A percentile compares a stretch with the other conserved stretches of the same genome.
Evolutionary conservation across 2,113 vertebrate genomes (phyloP).

Genomic region (Myotis brandtii): DNA sequence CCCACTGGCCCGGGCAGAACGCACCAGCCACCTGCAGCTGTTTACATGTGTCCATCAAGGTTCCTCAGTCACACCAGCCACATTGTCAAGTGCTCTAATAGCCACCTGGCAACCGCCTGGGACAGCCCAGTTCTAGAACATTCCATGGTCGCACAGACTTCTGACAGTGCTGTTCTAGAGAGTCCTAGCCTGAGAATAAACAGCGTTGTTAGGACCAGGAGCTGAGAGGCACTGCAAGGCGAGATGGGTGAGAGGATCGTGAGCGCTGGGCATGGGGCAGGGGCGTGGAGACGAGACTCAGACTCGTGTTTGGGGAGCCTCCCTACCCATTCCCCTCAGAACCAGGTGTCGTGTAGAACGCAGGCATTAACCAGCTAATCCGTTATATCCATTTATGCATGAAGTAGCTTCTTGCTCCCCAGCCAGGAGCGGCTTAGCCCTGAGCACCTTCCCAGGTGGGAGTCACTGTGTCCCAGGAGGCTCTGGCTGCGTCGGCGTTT

Average conservation of each 20-base stretch:
- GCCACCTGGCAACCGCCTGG: not conserved
- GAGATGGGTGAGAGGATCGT: fast-evolving
- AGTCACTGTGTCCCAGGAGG: fast-evolving
- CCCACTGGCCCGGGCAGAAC: fast-evolving
- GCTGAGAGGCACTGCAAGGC: not conserved
- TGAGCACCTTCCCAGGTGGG: not conserved
- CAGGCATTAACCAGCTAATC: fast-evolving
- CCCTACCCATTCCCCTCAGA: fast-evolving
- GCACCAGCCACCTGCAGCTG: fast-evolving
- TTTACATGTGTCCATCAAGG: too few species aligned
- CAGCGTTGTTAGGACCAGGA: not conserved
- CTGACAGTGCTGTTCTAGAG: not conserved
- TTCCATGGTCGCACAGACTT: not conserved
- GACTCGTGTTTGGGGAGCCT: not conserved
- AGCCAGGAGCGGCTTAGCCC: fast-evolving
- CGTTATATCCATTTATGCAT: fast-evolving
- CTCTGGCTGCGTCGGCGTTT: fast-evolving
- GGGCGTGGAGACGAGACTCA: fast-evolving
- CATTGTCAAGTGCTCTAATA: not conserved
- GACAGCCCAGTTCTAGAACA: not conserved
- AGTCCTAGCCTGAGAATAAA: too few species aligned
- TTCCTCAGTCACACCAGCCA: not conserved
- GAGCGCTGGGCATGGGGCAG: fast-evolving
- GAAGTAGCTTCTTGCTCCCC: not conserved
- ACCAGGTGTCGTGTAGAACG: fast-evolving